phyloP scores from a whole-genome alignment of 2,888 invertebrate genomes.

The Nasonia oneida region DNA sequence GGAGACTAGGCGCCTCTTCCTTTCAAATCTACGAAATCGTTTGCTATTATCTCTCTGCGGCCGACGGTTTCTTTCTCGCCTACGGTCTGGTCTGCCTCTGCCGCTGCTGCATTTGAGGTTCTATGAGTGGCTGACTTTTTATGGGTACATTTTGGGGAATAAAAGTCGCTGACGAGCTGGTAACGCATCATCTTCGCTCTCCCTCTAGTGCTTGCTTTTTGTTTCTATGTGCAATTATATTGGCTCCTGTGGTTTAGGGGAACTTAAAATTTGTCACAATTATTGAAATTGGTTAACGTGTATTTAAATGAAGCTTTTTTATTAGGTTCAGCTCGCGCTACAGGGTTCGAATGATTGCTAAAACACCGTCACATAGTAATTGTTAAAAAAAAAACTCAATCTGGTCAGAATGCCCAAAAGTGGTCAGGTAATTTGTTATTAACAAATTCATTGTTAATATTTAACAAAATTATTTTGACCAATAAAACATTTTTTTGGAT shows the following conservation, averaged over 20 bases:
- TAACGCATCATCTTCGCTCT: conserved; percentile 7
- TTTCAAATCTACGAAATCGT: conserved; percentile 57
- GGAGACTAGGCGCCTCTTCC: conserved; percentile 36
- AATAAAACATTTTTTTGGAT: too few relatives aligned
- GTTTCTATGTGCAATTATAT: conserved; percentile 15
- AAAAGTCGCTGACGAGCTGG: conserved; percentile 12
- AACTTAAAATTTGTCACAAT: conserved; percentile 33
- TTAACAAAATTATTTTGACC: too few relatives aligned
- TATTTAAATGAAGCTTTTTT: conserved; percentile 34
- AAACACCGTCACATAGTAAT: not conserved
- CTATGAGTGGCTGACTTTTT: not conserved
- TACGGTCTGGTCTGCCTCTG: conserved; percentile 49
- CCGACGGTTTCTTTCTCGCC: conserved; percentile 54
- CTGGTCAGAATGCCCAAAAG: too few relatives aligned
- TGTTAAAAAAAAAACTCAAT: not conserved
- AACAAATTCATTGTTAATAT: too few relatives aligned
- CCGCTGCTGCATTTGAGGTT: conserved; percentile 13
- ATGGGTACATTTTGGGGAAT: conserved; percentile 11
- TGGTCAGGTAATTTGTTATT: too few relatives aligned
- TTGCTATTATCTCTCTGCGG: conserved; percentile 48
- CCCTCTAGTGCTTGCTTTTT: not conserved
- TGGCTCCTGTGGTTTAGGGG: not conserved
- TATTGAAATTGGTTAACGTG: conserved; percentile 26
- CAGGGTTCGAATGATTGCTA: not conserved
- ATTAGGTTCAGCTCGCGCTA: not conserved